phyloP scores from a whole-genome alignment of 2,113 vertebrate genomes.

The Brachypteracias leptosomus region DNA sequence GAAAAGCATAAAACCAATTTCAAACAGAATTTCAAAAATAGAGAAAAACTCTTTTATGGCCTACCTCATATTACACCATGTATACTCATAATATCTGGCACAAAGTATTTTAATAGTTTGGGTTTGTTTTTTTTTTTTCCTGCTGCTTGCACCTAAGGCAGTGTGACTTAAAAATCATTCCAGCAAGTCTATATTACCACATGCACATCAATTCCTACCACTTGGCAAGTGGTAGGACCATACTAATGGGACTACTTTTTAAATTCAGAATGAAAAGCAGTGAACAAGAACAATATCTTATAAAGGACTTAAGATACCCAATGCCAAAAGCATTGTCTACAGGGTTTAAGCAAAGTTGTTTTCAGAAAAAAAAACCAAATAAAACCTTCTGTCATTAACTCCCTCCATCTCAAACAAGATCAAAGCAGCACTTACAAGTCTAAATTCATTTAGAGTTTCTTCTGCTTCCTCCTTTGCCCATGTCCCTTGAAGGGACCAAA shows the following conservation, averaged over 20 bases:
- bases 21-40: background rate
- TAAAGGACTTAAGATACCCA: background rate
- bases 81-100: background rate
- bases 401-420: background rate
- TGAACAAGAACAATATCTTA: background rate
- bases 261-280: background rate
- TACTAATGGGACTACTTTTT: background rate
- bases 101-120: background rate
- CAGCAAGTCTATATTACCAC: background rate
- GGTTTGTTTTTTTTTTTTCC: background rate
- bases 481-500: background rate
- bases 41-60: background rate
- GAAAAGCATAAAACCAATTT: background rate
- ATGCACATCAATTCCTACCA: background rate
- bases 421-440: background rate
- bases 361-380: background rate
- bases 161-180: background rate
- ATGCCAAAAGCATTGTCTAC: background rate
- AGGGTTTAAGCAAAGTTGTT: background rate
- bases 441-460: background rate
- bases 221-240: background rate
- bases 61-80: background rate
- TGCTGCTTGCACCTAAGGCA: background rate
- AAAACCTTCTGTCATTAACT: background rate
- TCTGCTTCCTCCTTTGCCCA: background rate